Evolutionary conservation across 2,888 invertebrate species (phyloP).

Genomic region (Caenorhabditis wallacei): DNA sequence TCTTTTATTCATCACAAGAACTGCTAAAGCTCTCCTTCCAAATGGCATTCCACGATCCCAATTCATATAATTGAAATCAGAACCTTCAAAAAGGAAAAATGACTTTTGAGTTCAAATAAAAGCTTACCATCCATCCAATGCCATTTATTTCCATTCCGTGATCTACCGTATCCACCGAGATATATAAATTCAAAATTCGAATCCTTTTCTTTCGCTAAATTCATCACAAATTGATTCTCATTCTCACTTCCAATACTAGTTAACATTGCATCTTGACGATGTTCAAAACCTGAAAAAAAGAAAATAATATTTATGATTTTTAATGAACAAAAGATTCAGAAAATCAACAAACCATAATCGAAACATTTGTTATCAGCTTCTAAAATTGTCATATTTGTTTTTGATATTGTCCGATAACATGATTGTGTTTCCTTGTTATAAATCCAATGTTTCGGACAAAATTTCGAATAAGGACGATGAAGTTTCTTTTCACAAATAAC

Average conservation of each 20-base stretch:
- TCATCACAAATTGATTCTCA: conserved; percentile 74
- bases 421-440: conserved; percentile 69
- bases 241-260: conserved; percentile 68
- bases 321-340: neutral
- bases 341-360: conserved; percentile 64
- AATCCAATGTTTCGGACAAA: conserved; percentile 74
- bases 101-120: neutral
- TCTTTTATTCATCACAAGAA: conserved; percentile 73
- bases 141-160: conserved; percentile 74
- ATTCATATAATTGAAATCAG: conserved; percentile 68
- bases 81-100: conserved; percentile 35
- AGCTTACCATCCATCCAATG: conserved; percentile 77
- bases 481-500: conserved; percentile 75
- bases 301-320: neutral
- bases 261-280: conserved; percentile 75
- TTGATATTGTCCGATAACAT: conserved; percentile 72
- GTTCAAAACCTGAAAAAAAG: conserved; percentile 67
- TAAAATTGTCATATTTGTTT: conserved; percentile 73
- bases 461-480: conserved; percentile 65
- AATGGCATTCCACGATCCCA: conserved; percentile 75
- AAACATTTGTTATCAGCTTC: conserved; percentile 76
- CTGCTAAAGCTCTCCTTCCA: conserved; percentile 70
- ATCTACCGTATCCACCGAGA: conserved; percentile 76
- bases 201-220: conserved; percentile 68
- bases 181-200: conserved; percentile 71